Percentiles rank a stretch among this genome's conserved stretches.
These are phyloP conservation scores for Kryptolebias marmoratus DNA, from an alignment of 2,113 vertebrate genomes.

Conservation along the genomic window DNA sequence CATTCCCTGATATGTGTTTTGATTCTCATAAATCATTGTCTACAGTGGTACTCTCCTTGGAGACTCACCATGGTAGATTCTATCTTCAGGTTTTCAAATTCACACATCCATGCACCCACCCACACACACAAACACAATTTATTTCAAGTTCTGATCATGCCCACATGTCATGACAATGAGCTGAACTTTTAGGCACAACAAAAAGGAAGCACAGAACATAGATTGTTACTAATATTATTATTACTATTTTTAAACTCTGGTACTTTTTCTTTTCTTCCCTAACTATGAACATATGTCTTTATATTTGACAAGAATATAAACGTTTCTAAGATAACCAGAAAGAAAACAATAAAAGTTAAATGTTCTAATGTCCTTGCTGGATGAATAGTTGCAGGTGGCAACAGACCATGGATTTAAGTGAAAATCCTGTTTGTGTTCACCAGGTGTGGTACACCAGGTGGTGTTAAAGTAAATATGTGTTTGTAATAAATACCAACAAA, in stretches of 20 bases:
- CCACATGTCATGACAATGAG: conserved; percentile 16
- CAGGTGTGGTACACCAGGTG: conserved; percentile 18
- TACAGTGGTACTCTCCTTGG: conserved; percentile 37
- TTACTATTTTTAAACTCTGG: neutral
- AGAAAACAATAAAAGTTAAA: neutral
- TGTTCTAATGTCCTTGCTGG: neutral
- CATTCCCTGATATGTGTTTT: conserved; percentile 47
- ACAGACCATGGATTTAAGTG: conserved; percentile 22
- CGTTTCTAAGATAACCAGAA: neutral
- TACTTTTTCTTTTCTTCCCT: too few relatives aligned
- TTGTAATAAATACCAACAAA: neutral
- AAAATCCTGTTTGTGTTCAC: conserved; percentile 19
- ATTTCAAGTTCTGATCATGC: conserved; percentile 8
- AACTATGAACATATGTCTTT: too few relatives aligned
- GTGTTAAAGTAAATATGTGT: neutral
- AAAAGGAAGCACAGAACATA: neutral
- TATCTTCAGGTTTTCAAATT: conserved; percentile 4
- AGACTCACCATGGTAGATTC: conserved; percentile 41
- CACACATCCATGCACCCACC: conserved; percentile 12
- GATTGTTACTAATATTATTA: neutral
- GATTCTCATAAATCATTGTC: conserved; percentile 71
- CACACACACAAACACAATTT: neutral
- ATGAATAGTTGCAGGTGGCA: conserved; percentile 3
- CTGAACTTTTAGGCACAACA: neutral
- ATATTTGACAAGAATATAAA: too few relatives aligned